Percentiles rank a stretch among this genome's conserved stretches.
phyloP scores from a whole-genome alignment of 2,888 invertebrate species.

The Protophormia terraenovae region DNA sequence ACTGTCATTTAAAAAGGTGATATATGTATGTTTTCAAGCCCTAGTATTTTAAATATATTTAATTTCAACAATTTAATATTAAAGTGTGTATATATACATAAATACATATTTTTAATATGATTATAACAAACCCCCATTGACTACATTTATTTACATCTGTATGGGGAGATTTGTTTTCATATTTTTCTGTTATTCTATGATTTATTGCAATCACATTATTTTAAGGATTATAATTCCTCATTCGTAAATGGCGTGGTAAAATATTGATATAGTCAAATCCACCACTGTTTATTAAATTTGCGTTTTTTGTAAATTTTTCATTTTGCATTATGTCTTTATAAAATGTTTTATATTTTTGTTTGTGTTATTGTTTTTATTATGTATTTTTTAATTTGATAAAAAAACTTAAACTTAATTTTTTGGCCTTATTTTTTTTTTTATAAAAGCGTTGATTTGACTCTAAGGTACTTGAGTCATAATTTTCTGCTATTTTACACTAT shows the following conservation, averaged over 20 bases:
- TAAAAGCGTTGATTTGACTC: conserved; percentile 34
- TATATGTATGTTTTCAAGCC: not conserved
- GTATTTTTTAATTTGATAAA: conserved; percentile 23
- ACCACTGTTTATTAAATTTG: conserved; percentile 39
- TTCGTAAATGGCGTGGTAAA: conserved; percentile 17
- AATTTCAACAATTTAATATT: not conserved
- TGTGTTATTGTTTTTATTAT: not conserved
- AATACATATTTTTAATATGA: not conserved
- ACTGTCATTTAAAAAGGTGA: not conserved
- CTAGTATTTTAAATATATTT: not conserved
- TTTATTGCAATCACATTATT: conserved; percentile 51
- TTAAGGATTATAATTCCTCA: conserved; percentile 35
- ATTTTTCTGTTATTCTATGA: conserved; percentile 7
- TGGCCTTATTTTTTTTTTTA: conserved; percentile 15
- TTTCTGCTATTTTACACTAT: conserved; percentile 6
- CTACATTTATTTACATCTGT: not conserved
- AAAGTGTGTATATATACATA: not conserved
- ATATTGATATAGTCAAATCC: conserved; percentile 43
- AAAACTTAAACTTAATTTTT: conserved; percentile 23
- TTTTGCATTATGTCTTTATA: conserved; percentile 7
- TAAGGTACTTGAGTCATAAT: conserved; percentile 13
- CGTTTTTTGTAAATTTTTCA: conserved; percentile 48
- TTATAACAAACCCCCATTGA: not conserved
- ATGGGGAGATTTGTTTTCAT: not conserved
- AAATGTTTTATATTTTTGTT: not conserved